phyloP scores from a whole-genome alignment of 2,888 invertebrate genomes.

The Lasioglossum malachurum region DNA sequence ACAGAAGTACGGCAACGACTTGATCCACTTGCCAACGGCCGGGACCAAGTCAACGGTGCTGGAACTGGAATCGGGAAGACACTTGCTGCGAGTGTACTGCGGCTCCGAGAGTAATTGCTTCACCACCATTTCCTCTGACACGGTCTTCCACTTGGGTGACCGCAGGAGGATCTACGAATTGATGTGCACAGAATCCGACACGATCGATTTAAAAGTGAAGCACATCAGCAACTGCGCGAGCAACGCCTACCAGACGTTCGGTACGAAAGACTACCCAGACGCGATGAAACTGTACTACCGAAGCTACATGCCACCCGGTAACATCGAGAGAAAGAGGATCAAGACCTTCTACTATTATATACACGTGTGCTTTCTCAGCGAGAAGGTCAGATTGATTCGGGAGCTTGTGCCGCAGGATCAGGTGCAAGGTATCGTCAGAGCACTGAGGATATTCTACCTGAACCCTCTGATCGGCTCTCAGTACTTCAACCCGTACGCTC shows the following conservation, averaged over 20 bases:
- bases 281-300: conserved; percentile 63
- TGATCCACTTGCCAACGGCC: conserved; percentile 44
- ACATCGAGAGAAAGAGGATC: not conserved
- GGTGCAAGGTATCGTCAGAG: conserved; percentile 28
- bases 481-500: not conserved
- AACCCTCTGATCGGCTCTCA: conserved; percentile 58
- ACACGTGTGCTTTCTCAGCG: conserved; percentile 65
- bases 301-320: conserved; percentile 67
- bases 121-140: conserved; percentile 69
- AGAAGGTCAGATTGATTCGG: conserved; percentile 51
- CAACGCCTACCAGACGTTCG: conserved; percentile 69
- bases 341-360: conserved; percentile 46
- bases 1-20: not conserved
- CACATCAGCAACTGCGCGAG: conserved; percentile 50
- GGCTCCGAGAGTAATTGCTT: conserved; percentile 56
- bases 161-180: conserved; percentile 67
- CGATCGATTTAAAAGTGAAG: conserved; percentile 48
- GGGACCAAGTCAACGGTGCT: conserved; percentile 71
- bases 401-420: conserved; percentile 34
- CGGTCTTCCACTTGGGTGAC: conserved; percentile 71
- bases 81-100: conserved; percentile 68
- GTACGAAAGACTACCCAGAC: conserved; percentile 47
- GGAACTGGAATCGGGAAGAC: conserved; percentile 71
- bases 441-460: conserved; percentile 73
- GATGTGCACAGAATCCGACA: conserved; percentile 71